Conservation (phyloP, 2,888 invertebrate species). For the Hirtodrosophila alboralis region DNA sequence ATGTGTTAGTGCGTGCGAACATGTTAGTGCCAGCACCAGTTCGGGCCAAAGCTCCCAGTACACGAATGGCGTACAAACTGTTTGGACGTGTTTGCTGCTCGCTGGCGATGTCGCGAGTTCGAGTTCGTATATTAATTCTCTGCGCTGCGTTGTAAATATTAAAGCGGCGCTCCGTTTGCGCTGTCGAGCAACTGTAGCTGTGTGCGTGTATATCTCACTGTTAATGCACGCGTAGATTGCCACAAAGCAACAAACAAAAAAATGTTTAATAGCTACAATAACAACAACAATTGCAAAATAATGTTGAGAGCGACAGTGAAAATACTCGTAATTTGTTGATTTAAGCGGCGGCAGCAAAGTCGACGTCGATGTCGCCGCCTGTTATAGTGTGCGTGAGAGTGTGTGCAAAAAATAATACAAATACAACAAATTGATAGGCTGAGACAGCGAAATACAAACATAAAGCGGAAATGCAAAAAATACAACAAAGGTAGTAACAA, state of each 20-base stretch:
- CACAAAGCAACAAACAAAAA: constrained; percentile 49
- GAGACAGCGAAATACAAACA: constrained; percentile 61
- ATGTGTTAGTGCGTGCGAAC: constrained; percentile 27
- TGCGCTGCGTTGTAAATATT: constrained; percentile 55
- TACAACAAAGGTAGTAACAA: constrained; percentile 68
- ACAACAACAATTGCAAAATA: constrained; percentile 35
- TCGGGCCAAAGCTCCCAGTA: constrained; percentile 67
- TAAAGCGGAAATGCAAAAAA: constrained; percentile 72
- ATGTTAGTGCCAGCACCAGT: constrained; percentile 47
- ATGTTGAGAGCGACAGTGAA: constrained; percentile 48
- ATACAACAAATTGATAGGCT: constrained; percentile 56
- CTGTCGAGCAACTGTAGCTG: constrained; percentile 26
- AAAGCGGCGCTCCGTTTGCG: constrained; percentile 43
- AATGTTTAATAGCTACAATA: constrained; percentile 24
- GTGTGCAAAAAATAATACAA: constrained; percentile 49
- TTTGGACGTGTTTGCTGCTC: constrained; percentile 73
- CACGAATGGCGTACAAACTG: constrained; percentile 73
- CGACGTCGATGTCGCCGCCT: constrained; percentile 39
- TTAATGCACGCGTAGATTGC: constrained; percentile 29
- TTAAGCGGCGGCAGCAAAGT: constrained; percentile 44
- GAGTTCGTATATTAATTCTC: constrained; percentile 51
- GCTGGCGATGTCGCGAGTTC: constrained; percentile 56
- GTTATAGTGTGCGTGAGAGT: constrained; percentile 31
- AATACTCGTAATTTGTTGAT: constrained; percentile 60
- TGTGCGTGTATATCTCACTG: constrained; percentile 20